Conservation (phyloP, 1,140 invertebrate species). For the Helicorthomorpha holstii region DNA sequence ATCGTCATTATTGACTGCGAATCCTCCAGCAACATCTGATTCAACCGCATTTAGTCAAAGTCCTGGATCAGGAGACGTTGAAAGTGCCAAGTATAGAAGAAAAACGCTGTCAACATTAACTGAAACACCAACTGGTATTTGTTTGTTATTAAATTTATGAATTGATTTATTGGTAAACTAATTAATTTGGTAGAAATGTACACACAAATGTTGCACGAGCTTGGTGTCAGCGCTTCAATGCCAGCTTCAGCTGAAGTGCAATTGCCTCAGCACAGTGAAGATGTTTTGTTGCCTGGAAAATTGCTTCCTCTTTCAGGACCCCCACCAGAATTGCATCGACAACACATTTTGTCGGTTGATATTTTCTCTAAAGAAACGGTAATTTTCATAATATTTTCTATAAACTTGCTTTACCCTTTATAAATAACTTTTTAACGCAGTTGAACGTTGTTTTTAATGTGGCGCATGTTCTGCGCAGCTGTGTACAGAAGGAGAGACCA, state of each 20-base stretch:
- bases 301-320: neutral
- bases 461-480: conserved; percentile 67
- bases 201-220: conserved; percentile 16
- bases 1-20: too few species aligned
- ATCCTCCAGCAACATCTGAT: too few species aligned
- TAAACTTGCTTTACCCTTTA: too few species aligned
- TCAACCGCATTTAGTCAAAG: too few species aligned
- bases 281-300: neutral
- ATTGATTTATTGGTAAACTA: too few species aligned
- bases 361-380: conserved; percentile 65
- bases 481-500: conserved; percentile 60
- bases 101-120: too few species aligned
- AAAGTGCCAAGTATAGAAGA: too few species aligned
- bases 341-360: conserved; percentile 67
- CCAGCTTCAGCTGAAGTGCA: neutral
- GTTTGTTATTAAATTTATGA: too few species aligned
- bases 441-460: conserved; percentile 87
- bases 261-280: neutral
- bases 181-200: conserved; percentile 15
- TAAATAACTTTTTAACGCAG: conserved; percentile 31
- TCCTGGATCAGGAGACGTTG: too few species aligned
- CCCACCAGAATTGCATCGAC: conserved; percentile 43
- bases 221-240: conserved; percentile 11
- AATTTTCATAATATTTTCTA: too few species aligned
- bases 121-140: too few species aligned